Evolutionary conservation across 2,797 vertebrate species (phyloP), one percentile per base, ranked within the genome.

Genomic region (Takifugu rubripes): DNA sequence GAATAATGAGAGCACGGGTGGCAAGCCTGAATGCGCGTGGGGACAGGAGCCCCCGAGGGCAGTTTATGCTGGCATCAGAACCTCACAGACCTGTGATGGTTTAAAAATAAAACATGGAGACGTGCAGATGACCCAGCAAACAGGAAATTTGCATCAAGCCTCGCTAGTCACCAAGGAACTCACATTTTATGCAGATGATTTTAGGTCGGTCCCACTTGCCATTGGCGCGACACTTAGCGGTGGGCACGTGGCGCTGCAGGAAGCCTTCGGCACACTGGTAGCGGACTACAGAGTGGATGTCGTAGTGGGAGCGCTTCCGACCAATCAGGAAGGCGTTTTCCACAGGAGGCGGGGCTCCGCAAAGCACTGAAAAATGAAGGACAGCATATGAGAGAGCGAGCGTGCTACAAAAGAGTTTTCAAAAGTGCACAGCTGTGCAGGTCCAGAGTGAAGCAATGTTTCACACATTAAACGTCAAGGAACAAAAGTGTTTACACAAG

Each of bases 171-270:
- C 17, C 53, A 11, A n/a, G 59, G 17, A 58, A 88, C 88, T 95
- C 73, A 99, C 97, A 93, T 88, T 94, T 95, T 82, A 93, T 93
- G 87, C 97, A 98, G 87, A 97, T 89, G 71, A 98, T 93, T 70
- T 94, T 94, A 56, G 96, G 96, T 11, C 87, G 87, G 76, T 99
- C 96, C 97, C 97, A 98, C 66, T 93, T 94, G 77, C 96, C 97
- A 1, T 92, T 94, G 88, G 90, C 91, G 6, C 93, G 94, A 81
- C 97, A 99, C 76, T 90, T 94, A 61, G 95, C 87, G 31, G 92
- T 93, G 72, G 96, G 94, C 45, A 94, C 65, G 5, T 96, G 97
- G 61, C 93, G 93, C 71, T 97, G 97, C 66, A 91, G 76, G 78
- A 95, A 97, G 26, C 97, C 95, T 3, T 93, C 89, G 0, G 88